phyloP scores from a whole-genome alignment of 2,113 vertebrate species.

The mouse (Mus musculus) region DNA sequence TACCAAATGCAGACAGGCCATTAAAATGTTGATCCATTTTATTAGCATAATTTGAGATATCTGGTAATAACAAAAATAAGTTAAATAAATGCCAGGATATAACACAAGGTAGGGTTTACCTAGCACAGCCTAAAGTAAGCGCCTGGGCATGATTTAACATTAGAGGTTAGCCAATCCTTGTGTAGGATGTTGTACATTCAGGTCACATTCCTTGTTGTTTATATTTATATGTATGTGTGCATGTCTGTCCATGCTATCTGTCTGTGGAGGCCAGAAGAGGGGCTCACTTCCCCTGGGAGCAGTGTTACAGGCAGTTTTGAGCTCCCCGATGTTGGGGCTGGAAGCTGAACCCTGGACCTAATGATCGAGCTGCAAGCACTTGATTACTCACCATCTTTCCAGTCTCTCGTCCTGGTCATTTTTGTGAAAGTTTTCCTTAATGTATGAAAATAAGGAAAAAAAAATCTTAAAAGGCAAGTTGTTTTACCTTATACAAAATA shows the following conservation, averaged over 20 bases:
- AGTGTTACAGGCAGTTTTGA: neutral
- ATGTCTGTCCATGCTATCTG: neutral
- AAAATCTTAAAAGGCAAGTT: constrained; percentile 4
- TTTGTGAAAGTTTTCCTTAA: constrained; percentile 46
- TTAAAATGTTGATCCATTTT: constrained; percentile 18
- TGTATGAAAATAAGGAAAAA: neutral
- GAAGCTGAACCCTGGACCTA: neutral
- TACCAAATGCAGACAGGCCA: neutral
- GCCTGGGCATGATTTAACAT: neutral
- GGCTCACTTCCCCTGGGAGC: neutral
- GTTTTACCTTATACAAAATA: constrained; percentile 16
- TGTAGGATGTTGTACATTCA: neutral
- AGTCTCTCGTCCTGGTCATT: neutral
- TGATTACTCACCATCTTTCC: neutral
- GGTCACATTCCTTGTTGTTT: neutral
- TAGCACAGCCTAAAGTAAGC: neutral
- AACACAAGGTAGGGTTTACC: neutral
- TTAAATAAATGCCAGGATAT: neutral
- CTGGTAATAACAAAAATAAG: neutral
- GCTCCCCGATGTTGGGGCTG: neutral
- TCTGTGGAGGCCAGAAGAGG: neutral
- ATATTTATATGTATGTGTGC: neutral
- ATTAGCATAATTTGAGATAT: constrained; percentile 21
- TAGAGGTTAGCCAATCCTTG: neutral
- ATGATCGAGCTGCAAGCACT: neutral